Percentiles rank a stretch among this genome's conserved stretches.
Conservation (phyloP, 2,888 invertebrate species). For the Nemotelus pantherinus region DNA sequence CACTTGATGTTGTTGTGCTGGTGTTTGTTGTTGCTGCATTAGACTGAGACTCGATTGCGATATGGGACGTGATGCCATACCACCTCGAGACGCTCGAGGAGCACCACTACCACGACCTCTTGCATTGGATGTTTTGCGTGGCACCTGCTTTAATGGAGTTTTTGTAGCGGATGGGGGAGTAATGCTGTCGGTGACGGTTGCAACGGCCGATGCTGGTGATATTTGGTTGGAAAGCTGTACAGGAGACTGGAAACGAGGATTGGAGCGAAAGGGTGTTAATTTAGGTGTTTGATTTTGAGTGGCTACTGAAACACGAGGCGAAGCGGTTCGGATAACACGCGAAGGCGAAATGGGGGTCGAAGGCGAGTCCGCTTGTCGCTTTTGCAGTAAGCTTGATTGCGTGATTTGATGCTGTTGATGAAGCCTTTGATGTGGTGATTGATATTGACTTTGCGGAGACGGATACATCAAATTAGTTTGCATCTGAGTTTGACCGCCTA, state of each 20-base stretch:
- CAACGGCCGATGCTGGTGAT: constrained; percentile 44
- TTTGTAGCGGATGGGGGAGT: constrained; percentile 9
- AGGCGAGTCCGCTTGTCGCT: neutral
- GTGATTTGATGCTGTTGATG: constrained; percentile 49
- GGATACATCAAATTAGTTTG: constrained; percentile 48
- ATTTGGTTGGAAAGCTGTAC: constrained; percentile 43
- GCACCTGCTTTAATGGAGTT: neutral
- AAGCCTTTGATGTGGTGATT: constrained; percentile 50
- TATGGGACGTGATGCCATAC: neutral
- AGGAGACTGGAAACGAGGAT: constrained; percentile 30
- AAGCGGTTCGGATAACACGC: constrained; percentile 18
- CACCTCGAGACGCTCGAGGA: neutral
- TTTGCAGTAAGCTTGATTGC: constrained; percentile 18
- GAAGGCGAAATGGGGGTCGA: neutral
- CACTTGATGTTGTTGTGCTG: neutral
- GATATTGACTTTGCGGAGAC: constrained; percentile 52
- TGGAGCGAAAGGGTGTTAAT: constrained; percentile 31
- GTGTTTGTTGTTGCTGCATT: neutral
- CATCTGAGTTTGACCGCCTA: constrained; percentile 50
- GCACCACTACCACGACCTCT: constrained; percentile 13
- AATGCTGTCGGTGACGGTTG: constrained; percentile 18
- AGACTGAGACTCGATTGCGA: neutral
- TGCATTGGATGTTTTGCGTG: constrained; percentile 7
- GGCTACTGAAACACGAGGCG: neutral
- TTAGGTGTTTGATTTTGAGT: constrained; percentile 28